Percentiles rank a stretch among this genome's conserved stretches.
Evolutionary conservation across 1,140 invertebrate species (phyloP).

Genomic region (Diorhabda sublineata): DNA sequence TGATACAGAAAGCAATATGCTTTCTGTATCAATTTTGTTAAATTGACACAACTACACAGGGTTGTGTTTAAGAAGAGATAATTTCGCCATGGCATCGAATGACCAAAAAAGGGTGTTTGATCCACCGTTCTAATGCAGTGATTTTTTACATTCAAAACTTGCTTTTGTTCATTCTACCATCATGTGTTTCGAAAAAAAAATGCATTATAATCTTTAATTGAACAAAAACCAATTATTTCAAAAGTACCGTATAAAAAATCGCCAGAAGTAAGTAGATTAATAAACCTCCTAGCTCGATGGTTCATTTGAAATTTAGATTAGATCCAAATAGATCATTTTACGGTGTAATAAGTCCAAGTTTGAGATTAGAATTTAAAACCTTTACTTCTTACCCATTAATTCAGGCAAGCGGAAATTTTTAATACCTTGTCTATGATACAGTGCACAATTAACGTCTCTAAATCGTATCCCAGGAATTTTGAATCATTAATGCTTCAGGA

Average conservation of each 20-base stretch:
- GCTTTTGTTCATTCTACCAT: background rate
- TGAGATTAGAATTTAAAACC: slow-evolving; percentile 14
- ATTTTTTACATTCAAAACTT: no score
- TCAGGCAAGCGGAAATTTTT: slow-evolving; percentile 19
- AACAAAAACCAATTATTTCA: background rate
- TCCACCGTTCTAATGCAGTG: no score
- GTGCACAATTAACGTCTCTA: slow-evolving; percentile 20
- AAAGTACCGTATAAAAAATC: background rate
- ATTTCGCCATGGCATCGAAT: no score
- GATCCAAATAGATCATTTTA: slow-evolving; percentile 15
- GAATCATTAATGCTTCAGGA: slow-evolving; percentile 18
- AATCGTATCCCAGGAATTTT: slow-evolving; percentile 17
- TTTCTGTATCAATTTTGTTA: no score
- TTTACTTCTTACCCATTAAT: slow-evolving; percentile 1
- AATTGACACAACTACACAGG: no score
- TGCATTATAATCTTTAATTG: background rate
- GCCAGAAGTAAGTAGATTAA: background rate
- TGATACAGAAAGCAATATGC: no score
- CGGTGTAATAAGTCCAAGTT: slow-evolving; percentile 7
- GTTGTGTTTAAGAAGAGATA: no score
- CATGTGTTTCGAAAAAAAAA: background rate
- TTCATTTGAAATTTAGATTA: slow-evolving; percentile 16
- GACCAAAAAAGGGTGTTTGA: no score
- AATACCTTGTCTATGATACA: slow-evolving; percentile 7
- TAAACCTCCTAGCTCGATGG: slow-evolving; percentile 3